phyloP scores from a whole-genome alignment of 1,140 invertebrate species.

The Penaeus chinensis region DNA sequence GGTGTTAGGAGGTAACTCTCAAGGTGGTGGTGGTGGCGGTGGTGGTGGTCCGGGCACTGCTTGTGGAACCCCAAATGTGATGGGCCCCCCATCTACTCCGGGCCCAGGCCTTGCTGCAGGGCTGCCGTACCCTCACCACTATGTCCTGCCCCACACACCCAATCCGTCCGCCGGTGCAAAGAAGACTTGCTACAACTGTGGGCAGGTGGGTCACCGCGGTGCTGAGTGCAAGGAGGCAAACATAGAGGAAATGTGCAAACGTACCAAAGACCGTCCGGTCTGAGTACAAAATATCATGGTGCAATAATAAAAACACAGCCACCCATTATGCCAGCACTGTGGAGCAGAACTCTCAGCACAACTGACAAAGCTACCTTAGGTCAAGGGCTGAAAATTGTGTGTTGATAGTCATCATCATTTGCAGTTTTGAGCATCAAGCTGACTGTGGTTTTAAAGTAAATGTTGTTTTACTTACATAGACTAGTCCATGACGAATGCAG shows the following conservation, averaged over 20 bases:
- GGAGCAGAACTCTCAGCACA: conserved; percentile 21
- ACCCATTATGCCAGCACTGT: conserved; percentile 18
- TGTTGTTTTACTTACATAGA: too few relatives aligned
- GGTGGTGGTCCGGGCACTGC: conserved; percentile 37
- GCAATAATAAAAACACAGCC: conserved; percentile 50
- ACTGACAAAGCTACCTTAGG: conserved; percentile 12
- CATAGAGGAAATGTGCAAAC: conserved; percentile 63
- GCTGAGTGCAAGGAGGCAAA: conserved; percentile 63
- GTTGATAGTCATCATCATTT: conserved; percentile 32
- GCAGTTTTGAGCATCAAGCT: conserved; percentile 4
- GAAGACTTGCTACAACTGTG: conserved; percentile 64
- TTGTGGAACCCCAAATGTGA: conserved; percentile 36
- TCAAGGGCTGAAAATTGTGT: conserved; percentile 22
- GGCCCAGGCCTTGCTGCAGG: conserved; percentile 46
- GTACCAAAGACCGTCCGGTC: conserved; percentile 57
- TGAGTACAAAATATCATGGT: conserved; percentile 56
- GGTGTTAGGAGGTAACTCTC: conserved; percentile 47
- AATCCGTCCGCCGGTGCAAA: conserved; percentile 58
- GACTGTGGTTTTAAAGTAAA: too few relatives aligned
- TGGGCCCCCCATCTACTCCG: conserved; percentile 36
- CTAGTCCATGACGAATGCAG: too few relatives aligned
- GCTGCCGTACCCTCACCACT: conserved; percentile 50
- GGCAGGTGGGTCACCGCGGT: conserved; percentile 60
- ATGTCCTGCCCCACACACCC: conserved; percentile 43
- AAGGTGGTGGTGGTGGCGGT: conserved; percentile 30